Base-by-base conservation (phyloP, 1,140 invertebrate genomes). In the Spodoptera litura region DNA sequence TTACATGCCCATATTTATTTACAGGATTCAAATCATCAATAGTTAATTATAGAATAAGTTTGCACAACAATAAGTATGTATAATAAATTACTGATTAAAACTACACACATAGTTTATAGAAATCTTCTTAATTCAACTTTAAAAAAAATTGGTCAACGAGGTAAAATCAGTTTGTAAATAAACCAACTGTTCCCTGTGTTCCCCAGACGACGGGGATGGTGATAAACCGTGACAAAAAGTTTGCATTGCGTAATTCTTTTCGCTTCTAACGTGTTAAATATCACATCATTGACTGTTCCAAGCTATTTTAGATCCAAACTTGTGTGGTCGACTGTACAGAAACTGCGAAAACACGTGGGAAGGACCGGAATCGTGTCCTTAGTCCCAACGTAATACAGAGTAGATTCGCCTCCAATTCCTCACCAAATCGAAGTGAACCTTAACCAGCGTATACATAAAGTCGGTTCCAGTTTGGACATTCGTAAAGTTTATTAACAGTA, bases 361-460 rank as follows among this genome's bases (percentile, higher is more conserved):
- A 73, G 83, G 62, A 84, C 80, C 72, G 75, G 83, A 76, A 70
- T 68, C 44, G 6, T 56, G 75, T 84, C 81, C 80, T 82, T 66
- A 71, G 52, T 71, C 44, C 27, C 27, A 58, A 9, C 55, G 71
- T 56, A 73, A 73, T 49, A 59, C 70, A 72, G 53, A 20, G 49
- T 56, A 71, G 68, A 55, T 56, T 71, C 27, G 51, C 13, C 49
- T 68, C 51, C 12, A 49, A 12, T 0, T 2, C 53, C 4, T 2
- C 8, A n/a, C 31, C 68, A 71, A 55, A n/a, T 35, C 9, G 9
- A 35, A 71, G 35, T 38, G 11, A 4, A 71, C 52, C 52, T 38
- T 71, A 2, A n/a, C 15, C 5, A 1, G 20, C 9, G 38, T 44
- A 25, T 3, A 20, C 10, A 44, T 52, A 74, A 31, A 58, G 71